A percentile compares a stretch with the other conserved stretches of the same genome.
phyloP scores from a whole-genome alignment of 92 coral and sea anemone genomes.

The Diadumene lineata region DNA sequence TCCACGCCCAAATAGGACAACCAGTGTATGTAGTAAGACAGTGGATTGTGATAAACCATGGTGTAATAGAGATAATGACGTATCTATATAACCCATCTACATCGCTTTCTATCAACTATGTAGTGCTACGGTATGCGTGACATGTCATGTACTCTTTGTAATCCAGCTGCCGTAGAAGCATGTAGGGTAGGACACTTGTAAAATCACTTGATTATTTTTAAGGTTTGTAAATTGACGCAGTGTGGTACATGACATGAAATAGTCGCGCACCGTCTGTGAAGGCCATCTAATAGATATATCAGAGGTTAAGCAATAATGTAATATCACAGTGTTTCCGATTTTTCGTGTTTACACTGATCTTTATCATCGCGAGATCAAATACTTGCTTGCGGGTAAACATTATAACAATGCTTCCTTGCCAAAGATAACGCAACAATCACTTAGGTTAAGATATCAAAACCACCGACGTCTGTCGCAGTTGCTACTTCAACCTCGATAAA shows the following conservation, averaged over 20 bases:
- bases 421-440: constrained; percentile 4
- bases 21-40: background rate
- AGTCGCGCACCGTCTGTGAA: background rate
- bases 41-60: background rate
- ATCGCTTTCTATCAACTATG: background rate
- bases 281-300: constrained; percentile 6
- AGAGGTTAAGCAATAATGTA: background rate
- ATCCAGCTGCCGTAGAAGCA: background rate
- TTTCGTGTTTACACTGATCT: constrained; percentile 9
- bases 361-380: background rate
- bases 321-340: constrained; percentile 5
- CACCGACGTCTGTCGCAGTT: background rate
- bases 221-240: background rate
- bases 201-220: background rate
- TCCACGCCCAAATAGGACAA: background rate
- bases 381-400: background rate
- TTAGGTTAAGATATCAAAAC: background rate
- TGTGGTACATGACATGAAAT: background rate
- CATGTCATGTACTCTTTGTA: background rate
- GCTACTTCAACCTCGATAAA: background rate
- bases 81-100: background rate
- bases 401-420: background rate
- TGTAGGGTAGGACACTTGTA: background rate
- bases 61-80: background rate
- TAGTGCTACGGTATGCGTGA: background rate